Conservation (phyloP, 2,888 invertebrate genomes). For the Amphipoea oculea region DNA sequence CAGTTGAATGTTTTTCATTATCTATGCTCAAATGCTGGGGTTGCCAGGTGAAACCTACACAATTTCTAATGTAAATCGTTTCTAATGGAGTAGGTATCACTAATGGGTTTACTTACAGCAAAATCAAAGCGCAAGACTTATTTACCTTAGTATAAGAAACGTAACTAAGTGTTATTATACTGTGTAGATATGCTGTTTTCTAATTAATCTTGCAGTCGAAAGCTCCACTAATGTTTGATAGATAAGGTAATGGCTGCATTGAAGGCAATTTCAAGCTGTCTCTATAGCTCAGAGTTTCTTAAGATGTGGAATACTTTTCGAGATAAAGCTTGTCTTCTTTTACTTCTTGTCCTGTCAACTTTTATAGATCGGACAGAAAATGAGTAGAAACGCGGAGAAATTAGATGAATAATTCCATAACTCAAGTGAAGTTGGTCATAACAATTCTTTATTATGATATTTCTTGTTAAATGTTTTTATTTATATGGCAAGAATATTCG, state of each 20-base stretch:
- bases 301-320: slow-evolving; percentile 19
- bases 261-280: slow-evolving; percentile 44
- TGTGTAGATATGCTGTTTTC: slow-evolving; percentile 46
- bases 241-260: slow-evolving; percentile 59
- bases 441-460: slow-evolving; percentile 7
- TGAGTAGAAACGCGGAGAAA: neutral
- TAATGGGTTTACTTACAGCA: slow-evolving; percentile 45
- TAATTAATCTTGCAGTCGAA: slow-evolving; percentile 52
- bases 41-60: slow-evolving; percentile 53
- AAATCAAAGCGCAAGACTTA: slow-evolving; percentile 40
- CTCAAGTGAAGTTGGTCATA: neutral
- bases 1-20: neutral
- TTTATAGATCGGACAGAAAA: slow-evolving; percentile 1
- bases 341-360: neutral
- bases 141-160: slow-evolving; percentile 45
- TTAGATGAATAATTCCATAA: slow-evolving; percentile 1
- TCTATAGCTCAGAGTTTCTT: slow-evolving; percentile 29
- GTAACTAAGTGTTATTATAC: slow-evolving; percentile 40
- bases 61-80: slow-evolving; percentile 60
- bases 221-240: slow-evolving; percentile 54
- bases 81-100: slow-evolving; percentile 50
- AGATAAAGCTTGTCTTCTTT: slow-evolving; percentile 35
- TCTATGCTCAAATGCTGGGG: slow-evolving; percentile 21
- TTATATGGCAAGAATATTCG: slow-evolving; percentile 15
- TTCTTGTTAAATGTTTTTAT: slow-evolving; percentile 11